Evolutionary conservation across 2,888 invertebrate genomes (phyloP), one percentile per base, ranked within the genome.

Genomic region (Drosophila mulleri): DNA sequence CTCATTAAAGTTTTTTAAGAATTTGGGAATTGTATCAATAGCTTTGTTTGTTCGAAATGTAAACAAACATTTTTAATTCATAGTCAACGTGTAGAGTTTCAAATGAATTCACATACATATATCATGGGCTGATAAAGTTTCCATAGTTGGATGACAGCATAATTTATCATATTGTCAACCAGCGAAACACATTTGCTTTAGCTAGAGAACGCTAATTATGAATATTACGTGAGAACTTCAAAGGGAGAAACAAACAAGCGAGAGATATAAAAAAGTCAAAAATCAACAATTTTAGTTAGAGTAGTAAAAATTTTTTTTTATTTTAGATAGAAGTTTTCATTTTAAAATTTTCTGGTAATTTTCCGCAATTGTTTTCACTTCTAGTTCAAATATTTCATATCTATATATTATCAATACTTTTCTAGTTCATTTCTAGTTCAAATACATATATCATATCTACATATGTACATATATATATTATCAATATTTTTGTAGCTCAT

Each of bases 401-500:
- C 44, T 48, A 9, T 11, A n/a, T 37, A 16, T 37, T 48, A 67
- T 58, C 67, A 61, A 61, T 68, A 48, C 45, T 61, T 64, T 42
- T 53, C 18, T 26, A 52, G 56, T 41, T 5, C 37, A 39, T 6
- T 6, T 53, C 41, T 44, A 29, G 39, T 16, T 29, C n/a, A 35
- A 45, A 60, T 41, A 48, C 29, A 5, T 44, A 48, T 48, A 5
- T 44, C 12, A 41, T 41, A 41, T 12, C 44, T 48, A 5, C 8
- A 18, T 39, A 39, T 16, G 37, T 37, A 32, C 9, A 26, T 8
- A 29, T 37, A 37, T 37, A 14, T 18, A 12, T 20, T 53, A 67
- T 58, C 72, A 59, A 58, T 68, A 53, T 58, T 66, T 64, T 42
- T 53, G 16, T 26, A 52, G 52, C 41, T 32, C 59, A 56, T 18